A percentile compares a stretch with the other conserved stretches of the same genome.
Evolutionary conservation across 2,888 invertebrate species (phyloP).

Genomic region (Eilema depressum): DNA sequence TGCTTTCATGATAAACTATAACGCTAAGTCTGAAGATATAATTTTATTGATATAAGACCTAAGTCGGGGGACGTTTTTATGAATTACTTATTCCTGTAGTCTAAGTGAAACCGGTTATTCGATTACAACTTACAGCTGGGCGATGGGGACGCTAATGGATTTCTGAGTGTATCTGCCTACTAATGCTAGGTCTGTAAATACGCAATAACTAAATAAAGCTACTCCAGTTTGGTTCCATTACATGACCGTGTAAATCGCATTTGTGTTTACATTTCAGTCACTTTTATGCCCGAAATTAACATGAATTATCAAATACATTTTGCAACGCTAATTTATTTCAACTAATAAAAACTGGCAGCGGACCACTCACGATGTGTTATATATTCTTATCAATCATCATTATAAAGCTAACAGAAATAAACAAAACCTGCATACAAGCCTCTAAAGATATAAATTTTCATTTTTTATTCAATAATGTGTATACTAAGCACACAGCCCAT

Average conservation of each 20-base stretch:
- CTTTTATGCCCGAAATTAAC: background rate
- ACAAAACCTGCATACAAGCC: no score
- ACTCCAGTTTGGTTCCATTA: background rate
- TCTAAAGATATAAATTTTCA: no score
- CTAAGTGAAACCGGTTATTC: constrained; percentile 50
- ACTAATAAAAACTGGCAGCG: background rate
- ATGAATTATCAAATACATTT: background rate
- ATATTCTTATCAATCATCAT: background rate
- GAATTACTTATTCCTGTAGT: constrained; percentile 61
- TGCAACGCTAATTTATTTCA: background rate
- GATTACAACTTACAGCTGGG: constrained; percentile 46
- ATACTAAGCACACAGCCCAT: no score
- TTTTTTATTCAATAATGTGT: no score
- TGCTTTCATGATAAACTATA: constrained; percentile 67
- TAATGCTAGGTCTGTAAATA: constrained; percentile 39
- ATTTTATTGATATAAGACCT: constrained; percentile 73
- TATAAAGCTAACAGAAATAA: background rate
- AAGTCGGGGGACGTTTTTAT: constrained; percentile 63
- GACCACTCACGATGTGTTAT: no score
- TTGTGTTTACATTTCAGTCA: no score
- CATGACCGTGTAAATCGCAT: background rate
- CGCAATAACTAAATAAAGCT: constrained; percentile 40
- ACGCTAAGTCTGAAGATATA: constrained; percentile 65
- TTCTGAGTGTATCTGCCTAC: constrained; percentile 38
- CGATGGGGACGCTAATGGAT: constrained; percentile 48